Evolutionary conservation across 2,113 vertebrate species (phyloP), one percentile per base, ranked within the genome.

Genomic region (Eulemur rufifrons): DNA sequence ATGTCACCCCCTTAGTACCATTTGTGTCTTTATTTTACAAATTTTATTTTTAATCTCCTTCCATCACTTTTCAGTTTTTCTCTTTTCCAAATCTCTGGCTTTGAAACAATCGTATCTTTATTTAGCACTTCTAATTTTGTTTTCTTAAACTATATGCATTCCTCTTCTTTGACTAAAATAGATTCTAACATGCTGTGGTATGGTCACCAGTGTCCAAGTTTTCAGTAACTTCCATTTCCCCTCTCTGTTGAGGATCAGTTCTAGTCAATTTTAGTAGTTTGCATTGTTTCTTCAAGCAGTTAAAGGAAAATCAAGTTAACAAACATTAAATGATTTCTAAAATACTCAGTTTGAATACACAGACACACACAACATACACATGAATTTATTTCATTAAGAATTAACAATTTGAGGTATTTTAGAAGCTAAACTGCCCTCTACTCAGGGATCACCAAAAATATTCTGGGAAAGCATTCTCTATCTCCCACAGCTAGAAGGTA

Each of bases 321-420:
- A 88, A 61, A 95, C 45, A 68, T 87, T 66, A 39, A 64, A 63
- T 59, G 12, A 81, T 81, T 50, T 82, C 34, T 82, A 54, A 59
- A 50, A 59, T 71, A 42, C 2, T 6, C 4, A 74, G 4, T 25
- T 59, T 68, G 54, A 1, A 42, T 3, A 89, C 29, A 37, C 50
- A 50, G 2, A n/a, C 42, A 81, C 9, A 68, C 5, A 54, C 23
- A 2, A 27, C 14, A 86, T 1, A 66, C 25, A 68, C 15, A 74
- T 27, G 45, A 45, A 37, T 86, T 73, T 50, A 11, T 64, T 85
- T 77, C 13, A 64, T 64, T 59, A n/a, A 37, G 34, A 64, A 63
- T 39, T 20, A 80, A 15, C 76, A 21, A 61, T 86, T 52, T 32
- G 0, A 32, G 0, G 7, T 82, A 54, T 86, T 93, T 86, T 42